Conservation (phyloP, 1,140 invertebrate genomes). For the Drosophila jambulina region DNA sequence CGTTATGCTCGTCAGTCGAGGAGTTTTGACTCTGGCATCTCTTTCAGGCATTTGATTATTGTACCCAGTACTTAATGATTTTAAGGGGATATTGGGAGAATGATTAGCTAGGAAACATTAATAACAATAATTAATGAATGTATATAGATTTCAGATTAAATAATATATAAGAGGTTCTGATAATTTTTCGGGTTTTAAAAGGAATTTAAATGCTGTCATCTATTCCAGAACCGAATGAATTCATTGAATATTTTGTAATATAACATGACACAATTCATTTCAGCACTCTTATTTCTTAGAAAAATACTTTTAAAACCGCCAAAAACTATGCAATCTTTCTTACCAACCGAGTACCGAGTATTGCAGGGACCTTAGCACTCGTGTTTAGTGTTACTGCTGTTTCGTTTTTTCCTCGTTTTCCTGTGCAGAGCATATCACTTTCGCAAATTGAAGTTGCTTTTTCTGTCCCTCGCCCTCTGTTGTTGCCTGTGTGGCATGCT, state of each 20-base stretch:
- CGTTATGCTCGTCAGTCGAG: conserved; percentile 36
- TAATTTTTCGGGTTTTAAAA: neutral
- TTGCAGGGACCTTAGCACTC: neutral
- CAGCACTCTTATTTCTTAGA: neutral
- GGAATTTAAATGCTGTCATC: neutral
- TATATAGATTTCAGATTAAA: neutral
- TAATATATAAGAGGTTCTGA: neutral
- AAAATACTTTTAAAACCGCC: neutral
- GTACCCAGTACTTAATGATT: neutral
- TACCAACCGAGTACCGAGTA: neutral
- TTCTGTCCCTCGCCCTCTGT: conserved; percentile 35
- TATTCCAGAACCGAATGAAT: neutral
- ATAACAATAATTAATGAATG: neutral
- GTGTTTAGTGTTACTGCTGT: neutral
- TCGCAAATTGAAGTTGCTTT: conserved; percentile 70
- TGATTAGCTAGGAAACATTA: neutral
- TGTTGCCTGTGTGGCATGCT: conserved; percentile 63
- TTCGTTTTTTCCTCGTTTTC: conserved; percentile 18
- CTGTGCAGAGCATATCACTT: conserved; percentile 63
- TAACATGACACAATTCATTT: neutral
- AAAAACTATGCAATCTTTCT: neutral
- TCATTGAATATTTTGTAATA: neutral
- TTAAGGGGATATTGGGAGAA: neutral
- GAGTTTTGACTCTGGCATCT: neutral
- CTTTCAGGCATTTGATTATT: conserved; percentile 18